A percentile compares a stretch with the other conserved stretches of the same genome.
phyloP scores from a whole-genome alignment of 2,113 vertebrate species.

The Cinclus cinclus region DNA sequence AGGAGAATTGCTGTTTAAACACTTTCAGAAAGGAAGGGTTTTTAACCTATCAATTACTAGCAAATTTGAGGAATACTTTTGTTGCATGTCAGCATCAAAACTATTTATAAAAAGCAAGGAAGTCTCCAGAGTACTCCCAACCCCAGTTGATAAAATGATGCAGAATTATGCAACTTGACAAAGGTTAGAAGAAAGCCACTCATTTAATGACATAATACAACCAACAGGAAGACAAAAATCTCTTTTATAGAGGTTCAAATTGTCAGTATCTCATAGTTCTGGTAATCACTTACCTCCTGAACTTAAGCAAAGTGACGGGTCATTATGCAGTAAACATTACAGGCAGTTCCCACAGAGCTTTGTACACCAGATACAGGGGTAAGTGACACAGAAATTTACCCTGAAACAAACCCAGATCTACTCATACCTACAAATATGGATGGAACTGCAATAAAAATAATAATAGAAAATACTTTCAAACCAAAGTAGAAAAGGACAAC shows the following conservation, averaged over 20 bases:
- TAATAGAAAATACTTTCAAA: background rate
- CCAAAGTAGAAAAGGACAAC: background rate
- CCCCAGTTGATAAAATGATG: background rate
- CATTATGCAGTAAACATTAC: background rate
- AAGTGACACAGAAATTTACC: background rate
- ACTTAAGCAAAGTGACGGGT: background rate
- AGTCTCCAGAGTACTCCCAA: background rate
- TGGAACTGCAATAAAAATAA: background rate
- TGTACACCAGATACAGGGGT: background rate
- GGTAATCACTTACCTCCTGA: background rate
- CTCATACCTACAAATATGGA: background rate
- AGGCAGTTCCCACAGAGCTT: background rate
- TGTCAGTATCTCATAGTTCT: background rate
- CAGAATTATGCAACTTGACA: background rate
- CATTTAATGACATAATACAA: background rate
- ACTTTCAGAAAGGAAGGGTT: background rate
- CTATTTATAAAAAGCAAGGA: background rate
- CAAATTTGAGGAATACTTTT: background rate
- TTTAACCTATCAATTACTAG: background rate
- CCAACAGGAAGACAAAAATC: slow-evolving; percentile 28
- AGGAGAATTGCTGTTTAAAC: slow-evolving; percentile 3
- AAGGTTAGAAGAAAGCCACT: background rate
- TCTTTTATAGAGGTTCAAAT: background rate
- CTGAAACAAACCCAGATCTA: background rate
- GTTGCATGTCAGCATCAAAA: background rate